Evolutionary conservation across 2,888 invertebrate species (phyloP).

Genomic region (Agrotis segetum): DNA sequence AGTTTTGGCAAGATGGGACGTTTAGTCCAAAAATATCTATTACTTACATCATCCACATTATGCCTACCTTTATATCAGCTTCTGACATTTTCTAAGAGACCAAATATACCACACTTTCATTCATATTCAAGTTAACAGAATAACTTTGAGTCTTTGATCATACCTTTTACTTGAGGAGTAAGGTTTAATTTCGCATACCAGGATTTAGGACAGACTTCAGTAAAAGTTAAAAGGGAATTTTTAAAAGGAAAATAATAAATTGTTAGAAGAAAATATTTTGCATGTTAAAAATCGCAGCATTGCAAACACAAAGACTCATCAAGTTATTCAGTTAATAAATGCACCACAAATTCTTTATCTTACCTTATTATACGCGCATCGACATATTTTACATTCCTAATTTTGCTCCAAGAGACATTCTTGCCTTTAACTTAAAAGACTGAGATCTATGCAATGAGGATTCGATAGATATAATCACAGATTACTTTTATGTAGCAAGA

Average conservation of each 20-base stretch:
- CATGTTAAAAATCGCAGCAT: not conserved
- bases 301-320: not conserved
- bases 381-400: slow-evolving; percentile 40
- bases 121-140: slow-evolving; percentile 34
- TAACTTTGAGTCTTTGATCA: slow-evolving; percentile 37
- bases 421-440: slow-evolving; percentile 33
- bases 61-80: slow-evolving; percentile 34
- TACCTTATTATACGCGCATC: slow-evolving; percentile 16
- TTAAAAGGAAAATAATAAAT: no score
- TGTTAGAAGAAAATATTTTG: not conserved
- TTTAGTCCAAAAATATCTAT: slow-evolving; percentile 72
- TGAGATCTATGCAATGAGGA: not conserved
- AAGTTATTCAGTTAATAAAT: slow-evolving; percentile 48
- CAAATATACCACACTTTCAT: slow-evolving; percentile 30
- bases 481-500: no score
- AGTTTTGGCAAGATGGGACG: slow-evolving; percentile 80
- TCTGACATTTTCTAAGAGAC: slow-evolving; percentile 24
- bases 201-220: not conserved
- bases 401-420: slow-evolving; percentile 48
- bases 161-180: not conserved
- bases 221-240: not conserved
- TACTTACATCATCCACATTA: slow-evolving; percentile 59
- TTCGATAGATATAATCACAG: slow-evolving; percentile 25
- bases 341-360: slow-evolving; percentile 39
- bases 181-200: slow-evolving; percentile 3